These are phyloP conservation scores for Holocentrus rufus DNA, from an alignment of 2,797 vertebrate genomes.

Conservation along the genomic window DNA sequence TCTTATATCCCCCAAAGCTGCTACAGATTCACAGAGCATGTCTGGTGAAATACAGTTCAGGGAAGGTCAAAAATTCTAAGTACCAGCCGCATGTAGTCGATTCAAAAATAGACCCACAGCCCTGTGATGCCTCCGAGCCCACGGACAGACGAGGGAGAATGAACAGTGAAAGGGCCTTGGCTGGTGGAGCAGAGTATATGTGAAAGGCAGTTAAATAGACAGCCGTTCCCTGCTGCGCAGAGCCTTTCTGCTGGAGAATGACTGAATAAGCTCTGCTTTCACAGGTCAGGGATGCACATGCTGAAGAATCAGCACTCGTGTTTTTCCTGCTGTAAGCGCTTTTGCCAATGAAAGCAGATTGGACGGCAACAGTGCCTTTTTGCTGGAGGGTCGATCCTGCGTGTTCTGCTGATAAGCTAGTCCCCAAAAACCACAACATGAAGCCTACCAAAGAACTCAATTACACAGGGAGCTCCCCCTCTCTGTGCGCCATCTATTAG, in stretches of 20 bases:
- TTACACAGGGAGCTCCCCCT: constrained; percentile 67
- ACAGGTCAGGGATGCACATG: constrained; percentile 84
- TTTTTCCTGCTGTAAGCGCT: constrained; percentile 84
- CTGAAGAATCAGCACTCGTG: constrained; percentile 83
- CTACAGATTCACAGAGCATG: not conserved
- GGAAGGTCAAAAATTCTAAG: constrained; percentile 29
- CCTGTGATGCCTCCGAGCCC: constrained; percentile 49
- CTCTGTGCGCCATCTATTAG: constrained; percentile 56
- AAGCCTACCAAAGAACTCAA: constrained; percentile 73
- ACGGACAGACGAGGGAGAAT: constrained; percentile 36
- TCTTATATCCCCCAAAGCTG: not conserved
- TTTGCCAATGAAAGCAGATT: constrained; percentile 82
- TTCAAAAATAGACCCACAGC: constrained; percentile 56
- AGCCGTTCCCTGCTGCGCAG: constrained; percentile 74
- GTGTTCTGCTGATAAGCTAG: constrained; percentile 82
- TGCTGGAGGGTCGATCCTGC: constrained; percentile 68
- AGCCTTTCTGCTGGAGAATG: constrained; percentile 76
- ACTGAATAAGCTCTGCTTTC: constrained; percentile 83
- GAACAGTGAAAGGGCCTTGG: constrained; percentile 70
- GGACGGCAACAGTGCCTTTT: constrained; percentile 75
- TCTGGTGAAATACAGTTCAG: constrained; percentile 1
- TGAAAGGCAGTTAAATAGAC: constrained; percentile 79
- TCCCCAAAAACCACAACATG: constrained; percentile 70
- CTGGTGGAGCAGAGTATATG: constrained; percentile 63
- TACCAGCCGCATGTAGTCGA: constrained; percentile 33